Conservation (phyloP, 2,888 invertebrate genomes). For the Andrena marginata region DNA sequence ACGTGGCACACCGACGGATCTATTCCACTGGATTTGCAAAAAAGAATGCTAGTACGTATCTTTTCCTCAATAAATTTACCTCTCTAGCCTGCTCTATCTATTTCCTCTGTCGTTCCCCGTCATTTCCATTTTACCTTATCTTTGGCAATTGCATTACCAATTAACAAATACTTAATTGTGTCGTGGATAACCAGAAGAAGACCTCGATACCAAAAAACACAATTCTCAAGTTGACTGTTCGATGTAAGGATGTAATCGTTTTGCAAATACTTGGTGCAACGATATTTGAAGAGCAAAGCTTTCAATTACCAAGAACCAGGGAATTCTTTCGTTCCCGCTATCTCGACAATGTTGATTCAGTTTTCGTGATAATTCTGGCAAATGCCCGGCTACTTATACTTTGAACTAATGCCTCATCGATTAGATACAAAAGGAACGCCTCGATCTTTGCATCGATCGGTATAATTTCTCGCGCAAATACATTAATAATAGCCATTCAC, state of each 20-base stretch:
- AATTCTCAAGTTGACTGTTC: background rate
- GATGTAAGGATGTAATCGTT: no score
- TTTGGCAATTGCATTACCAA: background rate
- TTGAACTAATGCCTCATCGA: constrained; percentile 52
- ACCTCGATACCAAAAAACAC: background rate
- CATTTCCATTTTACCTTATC: background rate
- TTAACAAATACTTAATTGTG: no score
- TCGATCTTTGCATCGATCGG: constrained; percentile 6
- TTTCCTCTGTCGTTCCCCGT: no score
- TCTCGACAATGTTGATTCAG: constrained; percentile 9
- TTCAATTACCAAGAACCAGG: no score
- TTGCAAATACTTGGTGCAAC: no score
- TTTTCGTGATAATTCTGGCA: constrained; percentile 2
- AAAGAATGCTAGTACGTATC: background rate
- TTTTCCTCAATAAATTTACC: background rate
- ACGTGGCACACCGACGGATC: constrained; percentile 33
- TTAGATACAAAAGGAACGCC: constrained; percentile 38
- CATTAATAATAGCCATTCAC: no score
- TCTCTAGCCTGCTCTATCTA: no score
- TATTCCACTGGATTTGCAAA: background rate
- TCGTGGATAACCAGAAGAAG: no score
- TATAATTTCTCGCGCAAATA: background rate
- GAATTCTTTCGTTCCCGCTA: background rate
- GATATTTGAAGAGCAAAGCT: no score
- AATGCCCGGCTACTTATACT: constrained; percentile 44